Conservation (phyloP, 2,797 vertebrate species). For the Nannoperca australis region DNA sequence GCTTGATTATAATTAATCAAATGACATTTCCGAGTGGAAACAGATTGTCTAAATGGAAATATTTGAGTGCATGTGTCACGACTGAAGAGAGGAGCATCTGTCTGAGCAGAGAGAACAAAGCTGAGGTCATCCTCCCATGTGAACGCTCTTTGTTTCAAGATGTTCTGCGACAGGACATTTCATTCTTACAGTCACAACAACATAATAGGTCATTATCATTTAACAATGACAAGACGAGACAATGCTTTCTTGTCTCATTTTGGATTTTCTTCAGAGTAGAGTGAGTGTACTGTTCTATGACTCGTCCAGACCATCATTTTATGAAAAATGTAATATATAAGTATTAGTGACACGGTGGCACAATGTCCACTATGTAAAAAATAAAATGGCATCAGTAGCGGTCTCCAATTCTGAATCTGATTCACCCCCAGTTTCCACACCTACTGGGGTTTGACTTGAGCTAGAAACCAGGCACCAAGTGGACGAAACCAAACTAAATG, state of each 20-base stretch:
- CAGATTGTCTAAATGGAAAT: slow-evolving; percentile 70
- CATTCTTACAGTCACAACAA: slow-evolving; percentile 10
- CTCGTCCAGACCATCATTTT: background rate
- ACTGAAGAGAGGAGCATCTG: slow-evolving; percentile 69
- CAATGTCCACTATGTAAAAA: background rate
- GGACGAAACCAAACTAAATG: slow-evolving; percentile 14
- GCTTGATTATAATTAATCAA: slow-evolving; percentile 66
- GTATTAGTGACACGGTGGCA: background rate
- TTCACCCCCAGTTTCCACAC: slow-evolving; percentile 10
- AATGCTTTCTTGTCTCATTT: background rate
- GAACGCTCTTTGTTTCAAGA: slow-evolving; percentile 29
- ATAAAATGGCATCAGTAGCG: slow-evolving; percentile 20
- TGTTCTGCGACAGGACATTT: slow-evolving; percentile 31
- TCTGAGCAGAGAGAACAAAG: slow-evolving; percentile 50
- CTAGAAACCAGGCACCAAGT: background rate
- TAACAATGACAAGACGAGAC: background rate
- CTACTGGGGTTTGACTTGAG: slow-evolving; percentile 1
- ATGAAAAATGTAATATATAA: background rate
- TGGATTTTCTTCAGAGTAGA: background rate
- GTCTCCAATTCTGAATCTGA: slow-evolving; percentile 27
- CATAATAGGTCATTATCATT: slow-evolving; percentile 3
- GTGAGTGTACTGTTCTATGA: too few relatives aligned
- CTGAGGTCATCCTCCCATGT: slow-evolving; percentile 62
- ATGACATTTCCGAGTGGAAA: slow-evolving; percentile 65
- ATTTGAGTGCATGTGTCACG: slow-evolving; percentile 59